Base-by-base conservation (phyloP, 2,113 vertebrate species). In the Cololabis saira region DNA sequence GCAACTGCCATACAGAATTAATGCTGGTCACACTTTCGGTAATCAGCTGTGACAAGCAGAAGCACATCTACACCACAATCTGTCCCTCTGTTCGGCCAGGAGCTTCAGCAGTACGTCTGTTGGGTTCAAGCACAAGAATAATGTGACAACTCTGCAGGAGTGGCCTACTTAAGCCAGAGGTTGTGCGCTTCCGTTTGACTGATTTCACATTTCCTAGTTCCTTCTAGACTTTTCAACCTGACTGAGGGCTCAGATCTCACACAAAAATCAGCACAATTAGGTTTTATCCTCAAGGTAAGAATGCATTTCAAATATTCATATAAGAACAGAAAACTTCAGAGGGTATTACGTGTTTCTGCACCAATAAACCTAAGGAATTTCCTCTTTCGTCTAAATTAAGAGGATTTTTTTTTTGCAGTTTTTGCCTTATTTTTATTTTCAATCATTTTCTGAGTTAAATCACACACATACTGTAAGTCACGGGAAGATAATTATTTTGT, bases 111-210 rank as follows among this genome's bases (percentile, higher is more conserved):
- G 15, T 45, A 57, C 45, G 44, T 75, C 37, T 75, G 37, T 65
- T 67, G 73, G 59, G 52, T 61, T 61, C 50, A 43, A 65, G 61
- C 47, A 54, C 51, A 76, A 43, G 80, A 80, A 80, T 77, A 82
- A 82, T 68, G 43, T 45, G 82, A 69, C 75, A 72, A 40, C 78
- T 64, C 84, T 78, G 84, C 79, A 79, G 69, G 82, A 80, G 68
- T 80, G 86, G 78, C 84, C 86, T 82, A 87, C 76, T 90, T 87
- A 70, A 74, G 50, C 61, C 48, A 33, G 41, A 53, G 57, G 66
- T 80, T 53, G 58, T 81, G 69, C 68, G 45, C 75, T 88, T 82
- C 81, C 65, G 37, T 80, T 71, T 76, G 67, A 83, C 71, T 85
- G 64, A 75, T 67, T 79, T 81, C 67, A 76, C 71, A 80, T 74